A percentile compares a stretch with the other conserved stretches of the same genome.
Conservation (phyloP, 2,113 vertebrate species). For the Pristiophorus japonicus region DNA sequence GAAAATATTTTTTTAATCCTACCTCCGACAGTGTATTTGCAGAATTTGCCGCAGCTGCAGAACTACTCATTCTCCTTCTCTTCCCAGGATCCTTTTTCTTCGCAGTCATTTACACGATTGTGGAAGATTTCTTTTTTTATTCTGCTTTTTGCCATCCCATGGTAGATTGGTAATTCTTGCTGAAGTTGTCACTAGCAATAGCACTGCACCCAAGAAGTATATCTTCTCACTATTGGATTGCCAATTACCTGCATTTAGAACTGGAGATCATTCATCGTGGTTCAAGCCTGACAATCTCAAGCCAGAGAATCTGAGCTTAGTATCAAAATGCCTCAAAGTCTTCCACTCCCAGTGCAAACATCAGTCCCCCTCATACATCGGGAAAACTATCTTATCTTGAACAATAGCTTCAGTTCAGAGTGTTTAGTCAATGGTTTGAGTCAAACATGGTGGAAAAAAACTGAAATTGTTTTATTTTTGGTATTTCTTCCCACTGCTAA, state of each 20-base stretch:
- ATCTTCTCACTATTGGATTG: too few species aligned
- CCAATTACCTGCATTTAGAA: too few species aligned
- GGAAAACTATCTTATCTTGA: not conserved
- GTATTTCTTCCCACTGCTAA: too few species aligned
- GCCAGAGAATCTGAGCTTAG: not conserved
- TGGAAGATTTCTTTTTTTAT: too few species aligned
- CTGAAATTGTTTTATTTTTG: too few species aligned
- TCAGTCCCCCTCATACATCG: not conserved
- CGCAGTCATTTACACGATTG: not conserved
- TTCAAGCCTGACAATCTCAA: not conserved
- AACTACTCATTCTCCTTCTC: not conserved
- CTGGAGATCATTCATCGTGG: too few species aligned
- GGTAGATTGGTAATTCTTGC: not conserved
- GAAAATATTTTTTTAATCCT: not conserved
- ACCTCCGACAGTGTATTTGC: not conserved
- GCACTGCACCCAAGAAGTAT: too few species aligned
- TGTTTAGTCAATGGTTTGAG: not conserved
- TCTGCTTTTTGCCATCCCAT: too few species aligned
- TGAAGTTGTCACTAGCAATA: not conserved
- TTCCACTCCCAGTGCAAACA: not conserved
- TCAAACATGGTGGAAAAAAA: not conserved
- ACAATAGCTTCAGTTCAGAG: not conserved
- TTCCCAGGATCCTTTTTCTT: not conserved
- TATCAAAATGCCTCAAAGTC: not conserved
- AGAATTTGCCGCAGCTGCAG: not conserved